phyloP scores from a whole-genome alignment of 23 tunicate genomes.

The Botrylloides violaceus region DNA sequence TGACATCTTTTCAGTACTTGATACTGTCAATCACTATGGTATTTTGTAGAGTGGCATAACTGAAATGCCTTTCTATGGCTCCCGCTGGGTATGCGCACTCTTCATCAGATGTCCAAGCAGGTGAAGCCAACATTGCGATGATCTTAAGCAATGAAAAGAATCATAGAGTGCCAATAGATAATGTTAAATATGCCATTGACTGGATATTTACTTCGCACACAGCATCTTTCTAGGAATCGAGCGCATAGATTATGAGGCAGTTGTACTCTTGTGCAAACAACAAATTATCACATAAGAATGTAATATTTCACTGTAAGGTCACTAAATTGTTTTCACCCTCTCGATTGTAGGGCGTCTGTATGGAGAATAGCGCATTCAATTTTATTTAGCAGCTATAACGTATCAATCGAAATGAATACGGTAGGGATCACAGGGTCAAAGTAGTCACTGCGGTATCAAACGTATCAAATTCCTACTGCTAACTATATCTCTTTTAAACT shows the following conservation, averaged over 20 bases:
- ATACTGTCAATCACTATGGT: too few relatives aligned
- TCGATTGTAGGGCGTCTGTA: too few relatives aligned
- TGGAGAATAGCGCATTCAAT: too few relatives aligned
- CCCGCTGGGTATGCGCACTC: not conserved
- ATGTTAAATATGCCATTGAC: not conserved
- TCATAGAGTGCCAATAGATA: not conserved
- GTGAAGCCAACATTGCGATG: not conserved
- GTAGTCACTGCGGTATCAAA: too few relatives aligned
- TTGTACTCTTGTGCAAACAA: not conserved
- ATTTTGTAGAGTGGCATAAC: not conserved
- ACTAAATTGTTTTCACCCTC: too few relatives aligned
- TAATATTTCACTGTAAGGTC: not conserved
- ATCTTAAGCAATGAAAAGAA: not conserved
- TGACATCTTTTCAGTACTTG: too few relatives aligned
- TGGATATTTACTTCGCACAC: not conserved
- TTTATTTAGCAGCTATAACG: too few relatives aligned
- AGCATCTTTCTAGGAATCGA: not conserved
- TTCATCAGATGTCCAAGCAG: not conserved
- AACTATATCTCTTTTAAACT: too few relatives aligned
- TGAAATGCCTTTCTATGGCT: not conserved
- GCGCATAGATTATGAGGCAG: not conserved
- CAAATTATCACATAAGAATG: not conserved
- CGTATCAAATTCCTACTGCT: too few relatives aligned
- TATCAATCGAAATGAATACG: too few relatives aligned
- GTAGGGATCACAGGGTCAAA: too few relatives aligned